Evolutionary conservation across 2,797 vertebrate species (phyloP).

Genomic region (Lepilemur ruficaudatus): DNA sequence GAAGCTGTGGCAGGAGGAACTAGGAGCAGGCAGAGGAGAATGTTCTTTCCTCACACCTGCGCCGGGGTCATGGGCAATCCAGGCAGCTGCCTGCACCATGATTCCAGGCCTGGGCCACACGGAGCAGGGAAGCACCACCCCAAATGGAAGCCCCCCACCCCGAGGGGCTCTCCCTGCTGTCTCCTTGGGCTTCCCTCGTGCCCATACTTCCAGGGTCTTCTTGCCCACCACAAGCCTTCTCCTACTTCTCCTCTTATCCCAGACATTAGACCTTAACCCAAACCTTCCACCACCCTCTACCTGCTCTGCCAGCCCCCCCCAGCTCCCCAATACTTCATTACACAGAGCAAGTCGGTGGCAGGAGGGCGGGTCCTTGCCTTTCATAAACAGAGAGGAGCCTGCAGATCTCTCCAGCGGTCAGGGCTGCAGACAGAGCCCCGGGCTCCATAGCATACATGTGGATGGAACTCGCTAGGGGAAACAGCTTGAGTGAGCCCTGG

Average conservation of each 20-base stretch:
- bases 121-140: background rate
- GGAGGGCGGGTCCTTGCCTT: background rate
- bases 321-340: background rate
- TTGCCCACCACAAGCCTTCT: background rate
- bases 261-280: background rate
- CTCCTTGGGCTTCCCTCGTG: background rate
- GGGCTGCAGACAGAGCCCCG: background rate
- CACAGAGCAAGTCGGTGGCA: background rate
- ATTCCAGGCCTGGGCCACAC: background rate
- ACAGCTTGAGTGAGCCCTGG: background rate
- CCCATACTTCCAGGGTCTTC: background rate
- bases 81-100: background rate
- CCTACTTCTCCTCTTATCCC: background rate
- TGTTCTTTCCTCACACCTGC: background rate
- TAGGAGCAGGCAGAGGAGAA: background rate
- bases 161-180: background rate
- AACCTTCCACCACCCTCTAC: background rate
- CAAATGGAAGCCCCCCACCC: background rate
- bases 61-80: no score
- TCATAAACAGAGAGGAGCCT: background rate
- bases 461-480: background rate
- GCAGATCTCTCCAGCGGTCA: background rate
- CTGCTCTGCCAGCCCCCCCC: background rate
- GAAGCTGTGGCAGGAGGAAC: background rate
- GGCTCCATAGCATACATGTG: background rate